These are phyloP conservation scores for Porites lutea DNA, from an alignment of 64 coral and sea anemone genomes.

Conservation along the genomic window DNA sequence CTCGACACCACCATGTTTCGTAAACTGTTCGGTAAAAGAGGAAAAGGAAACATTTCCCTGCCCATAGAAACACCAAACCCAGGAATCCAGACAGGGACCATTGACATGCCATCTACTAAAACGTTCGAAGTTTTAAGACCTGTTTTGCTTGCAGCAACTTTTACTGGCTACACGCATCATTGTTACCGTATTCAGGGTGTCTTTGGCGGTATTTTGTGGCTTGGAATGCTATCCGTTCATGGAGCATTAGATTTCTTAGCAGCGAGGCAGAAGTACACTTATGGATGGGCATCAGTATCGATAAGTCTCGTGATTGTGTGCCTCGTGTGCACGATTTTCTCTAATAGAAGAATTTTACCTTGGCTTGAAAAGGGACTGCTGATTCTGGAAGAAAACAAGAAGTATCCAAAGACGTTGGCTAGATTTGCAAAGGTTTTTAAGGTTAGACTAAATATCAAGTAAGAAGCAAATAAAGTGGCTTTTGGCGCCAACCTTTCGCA, in stretches of 20 bases:
- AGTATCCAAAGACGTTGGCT: slow-evolving; percentile 58
- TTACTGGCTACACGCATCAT: slow-evolving; percentile 55
- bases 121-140: slow-evolving; percentile 20
- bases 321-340: slow-evolving; percentile 58
- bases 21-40: slow-evolving; percentile 9
- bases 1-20: slow-evolving; percentile 3
- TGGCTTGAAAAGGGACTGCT: slow-evolving; percentile 76
- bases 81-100: not conserved
- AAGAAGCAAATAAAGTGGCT: too few relatives aligned
- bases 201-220: slow-evolving; percentile 51
- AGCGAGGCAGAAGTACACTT: slow-evolving; percentile 49
- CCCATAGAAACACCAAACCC: not conserved
- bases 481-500: too few relatives aligned
- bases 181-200: slow-evolving; percentile 59
- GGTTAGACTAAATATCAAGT: slow-evolving; percentile 6
- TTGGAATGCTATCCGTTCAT: slow-evolving; percentile 45
- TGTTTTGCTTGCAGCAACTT: slow-evolving; percentile 12
- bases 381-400: slow-evolving; percentile 53
- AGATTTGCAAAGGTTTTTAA: slow-evolving; percentile 63
- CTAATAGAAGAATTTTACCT: slow-evolving; percentile 48
- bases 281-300: slow-evolving; percentile 68
- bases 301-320: slow-evolving; percentile 52
- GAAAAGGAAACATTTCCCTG: slow-evolving; percentile 29
- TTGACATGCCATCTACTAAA: slow-evolving; percentile 12
- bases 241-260: slow-evolving; percentile 71